Percentiles rank a stretch among this genome's conserved stretches.
Conservation (phyloP, 2,888 invertebrate genomes). For the Agrochola circellaris region DNA sequence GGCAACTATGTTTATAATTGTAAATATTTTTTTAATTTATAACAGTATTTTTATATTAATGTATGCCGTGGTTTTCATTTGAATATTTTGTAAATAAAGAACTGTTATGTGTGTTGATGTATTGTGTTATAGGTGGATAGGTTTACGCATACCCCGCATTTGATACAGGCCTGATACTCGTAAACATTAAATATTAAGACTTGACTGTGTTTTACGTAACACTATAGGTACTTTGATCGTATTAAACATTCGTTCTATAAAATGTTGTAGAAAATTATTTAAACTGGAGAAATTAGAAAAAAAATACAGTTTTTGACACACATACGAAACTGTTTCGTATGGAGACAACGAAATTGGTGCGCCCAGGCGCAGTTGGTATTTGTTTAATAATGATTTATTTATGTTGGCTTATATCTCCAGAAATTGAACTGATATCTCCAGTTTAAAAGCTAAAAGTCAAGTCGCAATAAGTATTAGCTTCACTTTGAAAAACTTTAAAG, state of each 20-base stretch:
- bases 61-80: conserved; percentile 74
- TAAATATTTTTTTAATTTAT: conserved; percentile 73
- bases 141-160: conserved; percentile 63
- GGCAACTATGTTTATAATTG: conserved; percentile 64
- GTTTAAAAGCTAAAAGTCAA: background rate
- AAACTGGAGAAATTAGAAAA: background rate
- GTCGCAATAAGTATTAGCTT: background rate
- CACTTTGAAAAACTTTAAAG: background rate
- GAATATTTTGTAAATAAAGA: conserved; percentile 72
- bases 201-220: background rate
- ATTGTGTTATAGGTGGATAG: conserved; percentile 64
- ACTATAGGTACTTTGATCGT: background rate
- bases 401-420: background rate
- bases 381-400: background rate
- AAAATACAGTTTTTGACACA: background rate
- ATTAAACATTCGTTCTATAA: no score
- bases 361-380: background rate
- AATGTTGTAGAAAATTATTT: background rate
- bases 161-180: conserved; percentile 61
- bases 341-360: background rate
- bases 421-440: background rate
- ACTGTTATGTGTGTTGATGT: conserved; percentile 70
- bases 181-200: conserved; percentile 15
- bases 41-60: conserved; percentile 82
- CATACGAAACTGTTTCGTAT: background rate